These are phyloP conservation scores for Acheta domesticus DNA, from an alignment of 2,888 invertebrate species.

Conservation along the genomic window DNA sequence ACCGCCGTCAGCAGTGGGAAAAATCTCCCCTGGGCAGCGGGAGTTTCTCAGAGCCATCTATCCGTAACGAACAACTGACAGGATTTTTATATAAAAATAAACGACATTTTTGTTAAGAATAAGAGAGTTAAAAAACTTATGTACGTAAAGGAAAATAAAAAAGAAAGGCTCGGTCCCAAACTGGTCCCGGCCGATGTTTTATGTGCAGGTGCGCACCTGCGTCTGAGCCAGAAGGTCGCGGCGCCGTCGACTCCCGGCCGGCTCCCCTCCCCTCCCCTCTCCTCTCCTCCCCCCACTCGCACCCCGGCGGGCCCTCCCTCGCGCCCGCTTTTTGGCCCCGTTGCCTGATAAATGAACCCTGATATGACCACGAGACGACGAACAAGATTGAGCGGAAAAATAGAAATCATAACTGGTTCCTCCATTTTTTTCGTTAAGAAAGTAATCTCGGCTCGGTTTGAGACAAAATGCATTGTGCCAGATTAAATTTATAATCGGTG, in stretches of 20 bases:
- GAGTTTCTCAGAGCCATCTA: no score
- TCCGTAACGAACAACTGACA: not conserved
- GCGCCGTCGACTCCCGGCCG: not conserved
- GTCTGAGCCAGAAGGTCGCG: constrained; percentile 11
- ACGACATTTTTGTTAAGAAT: not conserved
- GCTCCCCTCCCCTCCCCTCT: no score
- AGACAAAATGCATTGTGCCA: constrained; percentile 9
- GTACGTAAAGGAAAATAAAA: constrained; percentile 2
- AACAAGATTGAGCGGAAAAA: not conserved
- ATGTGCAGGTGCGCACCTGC: not conserved
- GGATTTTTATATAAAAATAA: constrained; percentile 10
- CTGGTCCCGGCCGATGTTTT: constrained; percentile 6
- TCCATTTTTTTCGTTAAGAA: not conserved
- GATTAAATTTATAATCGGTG: not conserved
- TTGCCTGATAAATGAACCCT: constrained; percentile 11
- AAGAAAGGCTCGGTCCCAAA: not conserved
- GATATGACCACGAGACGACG: not conserved
- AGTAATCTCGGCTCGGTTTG: not conserved
- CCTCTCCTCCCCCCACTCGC: not conserved
- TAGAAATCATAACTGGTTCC: not conserved
- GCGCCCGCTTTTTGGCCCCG: not conserved
- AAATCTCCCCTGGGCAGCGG: no score
- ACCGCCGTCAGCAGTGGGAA: no score
- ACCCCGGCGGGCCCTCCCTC: not conserved
- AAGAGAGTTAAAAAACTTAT: not conserved